Conservation (phyloP, 1,140 invertebrate species). For the Drosophila ironensis region DNA sequence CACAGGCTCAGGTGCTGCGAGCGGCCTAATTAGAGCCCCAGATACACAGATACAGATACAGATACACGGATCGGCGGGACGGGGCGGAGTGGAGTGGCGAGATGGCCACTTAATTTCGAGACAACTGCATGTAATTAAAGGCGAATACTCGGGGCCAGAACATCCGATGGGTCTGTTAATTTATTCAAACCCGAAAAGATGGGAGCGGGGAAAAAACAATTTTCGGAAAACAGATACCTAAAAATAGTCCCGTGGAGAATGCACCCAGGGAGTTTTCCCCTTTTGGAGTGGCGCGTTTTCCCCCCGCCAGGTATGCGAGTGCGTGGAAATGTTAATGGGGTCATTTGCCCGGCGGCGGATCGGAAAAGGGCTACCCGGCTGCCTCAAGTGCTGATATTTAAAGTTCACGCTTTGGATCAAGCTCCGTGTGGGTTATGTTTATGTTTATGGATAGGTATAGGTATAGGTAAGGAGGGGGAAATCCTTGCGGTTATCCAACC, state of each 20-base stretch:
- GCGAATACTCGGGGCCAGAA: conserved; percentile 26
- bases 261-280: conserved; percentile 41
- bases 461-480: no score
- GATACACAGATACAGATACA: neutral
- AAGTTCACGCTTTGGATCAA: conserved; percentile 32
- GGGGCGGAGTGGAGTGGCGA: neutral
- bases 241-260: conserved; percentile 47
- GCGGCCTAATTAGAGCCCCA: conserved; percentile 55
- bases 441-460: conserved; percentile 30
- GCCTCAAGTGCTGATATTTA: conserved; percentile 59
- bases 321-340: conserved; percentile 69
- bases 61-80: neutral
- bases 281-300: neutral
- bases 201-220: neutral
- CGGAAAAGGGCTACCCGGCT: conserved; percentile 7
- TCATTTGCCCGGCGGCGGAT: conserved; percentile 61
- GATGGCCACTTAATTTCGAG: conserved; percentile 40
- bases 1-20: conserved; percentile 48
- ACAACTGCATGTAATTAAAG: conserved; percentile 65
- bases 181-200: conserved; percentile 61
- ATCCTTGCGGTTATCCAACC: no score
- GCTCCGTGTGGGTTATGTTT: conserved; percentile 17
- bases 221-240: conserved; percentile 32
- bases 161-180: conserved; percentile 42
- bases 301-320: neutral